Evolutionary conservation across 2,888 invertebrate species (phyloP).

Genomic region (Mesochorus sp.): DNA sequence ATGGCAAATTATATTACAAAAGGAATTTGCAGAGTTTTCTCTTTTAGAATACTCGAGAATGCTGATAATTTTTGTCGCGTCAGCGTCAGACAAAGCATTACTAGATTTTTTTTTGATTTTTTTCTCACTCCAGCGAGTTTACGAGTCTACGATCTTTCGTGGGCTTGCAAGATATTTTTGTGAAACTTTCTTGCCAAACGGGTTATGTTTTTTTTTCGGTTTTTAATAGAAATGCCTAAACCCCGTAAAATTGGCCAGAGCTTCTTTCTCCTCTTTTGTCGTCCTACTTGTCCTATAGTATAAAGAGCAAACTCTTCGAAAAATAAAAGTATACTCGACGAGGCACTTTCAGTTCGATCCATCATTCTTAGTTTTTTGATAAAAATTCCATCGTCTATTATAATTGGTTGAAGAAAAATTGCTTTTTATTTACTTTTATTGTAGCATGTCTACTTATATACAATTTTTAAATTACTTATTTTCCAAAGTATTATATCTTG

Average conservation of each 20-base stretch:
- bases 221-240: constrained; percentile 17
- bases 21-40: constrained; percentile 14
- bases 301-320: constrained; percentile 3
- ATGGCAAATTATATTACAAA: constrained; percentile 32
- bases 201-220: constrained; percentile 14
- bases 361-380: not conserved
- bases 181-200: constrained; percentile 28
- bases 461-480: not conserved
- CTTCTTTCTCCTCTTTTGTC: not conserved
- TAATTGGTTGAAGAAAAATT: not conserved
- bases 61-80: constrained; percentile 32
- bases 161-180: constrained; percentile 7
- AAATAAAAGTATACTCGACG: constrained; percentile 5
- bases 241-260: constrained; percentile 44
- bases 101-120: constrained; percentile 36
- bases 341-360: constrained; percentile 5
- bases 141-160: constrained; percentile 9
- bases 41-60: not conserved
- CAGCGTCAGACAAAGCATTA: constrained; percentile 10
- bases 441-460: not conserved
- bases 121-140: constrained; percentile 28
- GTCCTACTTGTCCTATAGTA: not conserved
- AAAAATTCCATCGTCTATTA: not conserved
- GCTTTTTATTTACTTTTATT: not conserved
- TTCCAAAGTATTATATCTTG: constrained; percentile 16